phyloP scores from a whole-genome alignment of 2,113 vertebrate species.

The Tetrao urogallus region DNA sequence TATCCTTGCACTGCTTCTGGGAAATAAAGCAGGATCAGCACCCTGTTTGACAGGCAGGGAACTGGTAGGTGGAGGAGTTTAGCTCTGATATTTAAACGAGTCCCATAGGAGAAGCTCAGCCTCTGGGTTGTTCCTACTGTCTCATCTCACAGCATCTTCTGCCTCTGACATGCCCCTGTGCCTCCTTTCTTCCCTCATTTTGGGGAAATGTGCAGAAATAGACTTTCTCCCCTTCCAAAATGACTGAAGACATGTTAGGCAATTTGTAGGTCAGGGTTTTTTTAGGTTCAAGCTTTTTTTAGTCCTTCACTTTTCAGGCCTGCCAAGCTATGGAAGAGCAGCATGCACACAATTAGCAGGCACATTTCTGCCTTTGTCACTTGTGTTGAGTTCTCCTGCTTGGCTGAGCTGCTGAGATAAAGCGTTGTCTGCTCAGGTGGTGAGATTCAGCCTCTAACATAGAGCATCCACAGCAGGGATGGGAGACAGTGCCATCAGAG shows the following conservation, averaged over 20 bases:
- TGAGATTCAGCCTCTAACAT: slow-evolving; percentile 28
- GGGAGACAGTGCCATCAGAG: neutral
- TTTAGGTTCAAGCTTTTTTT: neutral
- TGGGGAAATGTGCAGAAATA: neutral
- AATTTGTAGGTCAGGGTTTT: neutral
- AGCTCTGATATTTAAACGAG: neutral
- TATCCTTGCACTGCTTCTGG: neutral
- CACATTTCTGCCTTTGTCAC: slow-evolving; percentile 41
- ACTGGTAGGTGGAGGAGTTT: neutral
- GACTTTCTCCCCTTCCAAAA: neutral
- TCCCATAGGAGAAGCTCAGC: neutral
- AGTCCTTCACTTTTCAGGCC: neutral
- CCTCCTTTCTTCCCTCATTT: neutral
- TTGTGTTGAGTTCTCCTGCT: neutral
- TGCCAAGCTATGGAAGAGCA: neutral
- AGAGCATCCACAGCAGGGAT: neutral
- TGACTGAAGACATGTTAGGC: neutral
- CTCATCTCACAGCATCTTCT: neutral
- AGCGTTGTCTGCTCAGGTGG: slow-evolving; percentile 30
- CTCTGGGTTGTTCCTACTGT: neutral
- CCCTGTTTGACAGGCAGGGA: neutral
- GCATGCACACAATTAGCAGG: neutral
- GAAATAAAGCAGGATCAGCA: neutral
- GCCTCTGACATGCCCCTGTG: neutral
- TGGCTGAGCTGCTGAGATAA: slow-evolving; percentile 52